These are phyloP conservation scores for Cotesia vestalis DNA, from an alignment of 1,140 invertebrate genomes.

Conservation along the genomic window DNA sequence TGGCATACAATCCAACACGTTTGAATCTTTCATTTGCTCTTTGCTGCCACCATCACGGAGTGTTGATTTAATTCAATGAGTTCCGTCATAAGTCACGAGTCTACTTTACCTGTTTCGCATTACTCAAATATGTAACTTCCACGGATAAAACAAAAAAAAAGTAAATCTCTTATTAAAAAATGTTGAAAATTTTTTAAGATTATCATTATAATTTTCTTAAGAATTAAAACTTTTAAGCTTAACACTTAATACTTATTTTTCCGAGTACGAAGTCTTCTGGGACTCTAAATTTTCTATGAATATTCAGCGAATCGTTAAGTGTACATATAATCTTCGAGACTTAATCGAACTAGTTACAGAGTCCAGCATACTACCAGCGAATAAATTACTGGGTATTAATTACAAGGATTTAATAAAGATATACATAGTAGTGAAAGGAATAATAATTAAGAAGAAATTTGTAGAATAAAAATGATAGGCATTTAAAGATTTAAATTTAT, in stretches of 20 bases:
- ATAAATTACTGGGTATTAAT: slow-evolving; percentile 11
- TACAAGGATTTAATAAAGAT: slow-evolving; percentile 4
- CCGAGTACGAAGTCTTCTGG: not conserved
- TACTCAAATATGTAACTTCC: no score
- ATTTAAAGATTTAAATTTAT: no score
- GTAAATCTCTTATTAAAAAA: no score
- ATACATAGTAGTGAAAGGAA: not conserved
- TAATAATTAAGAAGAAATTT: not conserved
- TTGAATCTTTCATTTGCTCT: slow-evolving; percentile 13
- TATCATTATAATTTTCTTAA: no score
- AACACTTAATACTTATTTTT: not conserved
- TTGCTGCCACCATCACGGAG: not conserved
- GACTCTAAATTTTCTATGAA: slow-evolving; percentile 1
- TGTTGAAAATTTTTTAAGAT: no score
- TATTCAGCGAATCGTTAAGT: slow-evolving; percentile 3
- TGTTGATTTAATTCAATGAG: slow-evolving; percentile 5
- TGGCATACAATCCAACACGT: not conserved
- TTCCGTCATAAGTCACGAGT: no score
- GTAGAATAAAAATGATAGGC: no score
- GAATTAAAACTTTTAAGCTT: no score
- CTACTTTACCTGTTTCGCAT: no score
- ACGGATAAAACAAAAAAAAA: no score
- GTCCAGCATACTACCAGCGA: not conserved
- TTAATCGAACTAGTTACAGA: not conserved
- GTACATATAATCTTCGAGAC: not conserved